Evolutionary conservation across 64 coral and sea anemone species (phyloP).

Genomic region (Catalaphyllia jardinei): DNA sequence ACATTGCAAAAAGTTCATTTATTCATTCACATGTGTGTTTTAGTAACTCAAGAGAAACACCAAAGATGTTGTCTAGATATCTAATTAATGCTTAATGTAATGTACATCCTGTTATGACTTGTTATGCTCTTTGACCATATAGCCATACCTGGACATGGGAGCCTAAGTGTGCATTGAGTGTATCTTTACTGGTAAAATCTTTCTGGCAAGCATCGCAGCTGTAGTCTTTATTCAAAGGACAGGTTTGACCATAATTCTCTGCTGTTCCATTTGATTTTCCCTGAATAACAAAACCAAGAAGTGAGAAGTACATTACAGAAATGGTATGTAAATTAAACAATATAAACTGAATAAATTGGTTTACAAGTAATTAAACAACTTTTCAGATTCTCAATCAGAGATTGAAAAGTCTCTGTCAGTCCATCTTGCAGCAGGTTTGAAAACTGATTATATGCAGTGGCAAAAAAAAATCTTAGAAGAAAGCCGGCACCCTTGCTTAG

Average conservation of each 20-base stretch:
- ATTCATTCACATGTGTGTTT: no score
- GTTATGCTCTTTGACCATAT: not conserved
- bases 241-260: not conserved
- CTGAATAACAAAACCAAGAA: not conserved
- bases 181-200: slow-evolving; percentile 61
- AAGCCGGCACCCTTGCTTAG: no score
- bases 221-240: slow-evolving; percentile 15
- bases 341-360: no score
- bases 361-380: no score
- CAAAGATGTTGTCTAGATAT: no score
- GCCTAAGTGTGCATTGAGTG: slow-evolving; percentile 59
- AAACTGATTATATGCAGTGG: no score
- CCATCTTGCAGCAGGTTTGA: no score
- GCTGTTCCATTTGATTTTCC: not conserved
- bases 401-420: not conserved
- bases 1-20: no score
- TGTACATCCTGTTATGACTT: no score
- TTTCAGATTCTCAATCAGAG: not conserved
- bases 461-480: no score
- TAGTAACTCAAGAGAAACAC: no score
- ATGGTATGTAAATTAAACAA: not conserved
- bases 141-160: slow-evolving; percentile 73
- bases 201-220: slow-evolving; percentile 81
- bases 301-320: not conserved
- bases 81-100: no score